A percentile compares a stretch with the other conserved stretches of the same genome.
phyloP scores from a whole-genome alignment of 2,888 invertebrate species.

The Lasioglossum villosulum region DNA sequence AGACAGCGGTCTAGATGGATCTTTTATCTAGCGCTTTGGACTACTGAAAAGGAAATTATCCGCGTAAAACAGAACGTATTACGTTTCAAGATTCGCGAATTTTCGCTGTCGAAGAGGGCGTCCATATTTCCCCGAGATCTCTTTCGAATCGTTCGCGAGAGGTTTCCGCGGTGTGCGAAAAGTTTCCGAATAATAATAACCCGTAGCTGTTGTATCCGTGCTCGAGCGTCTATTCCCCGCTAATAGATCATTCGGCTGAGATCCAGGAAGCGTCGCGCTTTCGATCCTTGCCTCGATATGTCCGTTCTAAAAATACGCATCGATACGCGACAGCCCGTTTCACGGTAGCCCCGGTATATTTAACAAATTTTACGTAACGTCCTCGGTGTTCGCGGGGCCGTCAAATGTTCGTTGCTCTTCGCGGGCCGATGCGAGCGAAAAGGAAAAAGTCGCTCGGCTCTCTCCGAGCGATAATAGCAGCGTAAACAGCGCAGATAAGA shows the following conservation, averaged over 20 bases:
- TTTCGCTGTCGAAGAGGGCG: too few relatives aligned
- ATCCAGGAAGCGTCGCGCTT: slow-evolving; percentile 21
- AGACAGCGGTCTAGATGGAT: too few relatives aligned
- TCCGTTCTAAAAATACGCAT: slow-evolving; percentile 21
- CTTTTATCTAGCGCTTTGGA: too few relatives aligned
- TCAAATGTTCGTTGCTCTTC: background rate
- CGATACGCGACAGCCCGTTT: background rate
- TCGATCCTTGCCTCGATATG: slow-evolving; percentile 14
- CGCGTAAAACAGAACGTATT: too few relatives aligned
- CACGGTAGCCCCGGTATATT: background rate
- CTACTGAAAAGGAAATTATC: too few relatives aligned
- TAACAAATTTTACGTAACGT: slow-evolving; percentile 37
- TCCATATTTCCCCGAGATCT: background rate
- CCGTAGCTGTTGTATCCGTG: background rate
- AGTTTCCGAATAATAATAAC: slow-evolving; percentile 32
- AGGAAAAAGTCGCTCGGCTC: slow-evolving; percentile 9
- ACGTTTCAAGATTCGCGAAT: too few relatives aligned
- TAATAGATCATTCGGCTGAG: background rate
- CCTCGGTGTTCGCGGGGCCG: background rate
- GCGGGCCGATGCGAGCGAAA: background rate
- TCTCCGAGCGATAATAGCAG: slow-evolving; percentile 25
- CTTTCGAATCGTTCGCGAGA: background rate
- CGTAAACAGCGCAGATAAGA: slow-evolving; percentile 24
- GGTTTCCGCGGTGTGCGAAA: background rate
- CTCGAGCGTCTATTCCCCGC: background rate